phyloP scores from a whole-genome alignment of 1,140 invertebrate genomes.

The Berghia stephanieae region DNA sequence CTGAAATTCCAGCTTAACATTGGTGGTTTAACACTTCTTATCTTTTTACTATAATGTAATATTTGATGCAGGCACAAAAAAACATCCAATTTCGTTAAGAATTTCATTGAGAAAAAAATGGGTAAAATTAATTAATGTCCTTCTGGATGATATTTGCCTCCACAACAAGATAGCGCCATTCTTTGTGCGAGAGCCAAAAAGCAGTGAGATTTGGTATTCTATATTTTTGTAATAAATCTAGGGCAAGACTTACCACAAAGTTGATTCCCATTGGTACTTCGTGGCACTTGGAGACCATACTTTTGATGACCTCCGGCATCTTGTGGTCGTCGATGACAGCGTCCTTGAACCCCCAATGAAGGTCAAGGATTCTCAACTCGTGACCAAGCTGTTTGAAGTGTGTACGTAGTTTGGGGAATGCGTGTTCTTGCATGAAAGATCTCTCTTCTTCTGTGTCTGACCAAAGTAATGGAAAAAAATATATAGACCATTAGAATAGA shows the following conservation, averaged over 20 bases:
- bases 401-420: conserved; percentile 93
- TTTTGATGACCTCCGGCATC: conserved; percentile 94
- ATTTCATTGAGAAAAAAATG: no score
- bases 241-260: conserved; percentile 78
- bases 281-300: conserved; percentile 94
- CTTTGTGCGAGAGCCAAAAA: not conserved
- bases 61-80: no score
- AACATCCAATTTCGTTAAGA: no score
- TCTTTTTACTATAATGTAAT: no score
- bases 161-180: not conserved
- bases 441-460: conserved; percentile 57
- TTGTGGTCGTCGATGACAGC: conserved; percentile 97
- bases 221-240: not conserved
- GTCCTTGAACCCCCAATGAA: conserved; percentile 91
- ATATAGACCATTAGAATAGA: not conserved
- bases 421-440: conserved; percentile 64
- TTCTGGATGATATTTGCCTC: not conserved
- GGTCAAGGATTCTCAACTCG: conserved; percentile 77
- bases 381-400: conserved; percentile 77
- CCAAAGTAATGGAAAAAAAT: not conserved
- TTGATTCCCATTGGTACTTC: conserved; percentile 93
- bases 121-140: not conserved
- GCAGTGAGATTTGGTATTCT: not conserved
- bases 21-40: no score
- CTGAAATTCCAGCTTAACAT: no score